A percentile compares a stretch with the other conserved stretches of the same genome.
Evolutionary conservation across 1,140 invertebrate species (phyloP).

Genomic region (Brachionus plicatilis): DNA sequence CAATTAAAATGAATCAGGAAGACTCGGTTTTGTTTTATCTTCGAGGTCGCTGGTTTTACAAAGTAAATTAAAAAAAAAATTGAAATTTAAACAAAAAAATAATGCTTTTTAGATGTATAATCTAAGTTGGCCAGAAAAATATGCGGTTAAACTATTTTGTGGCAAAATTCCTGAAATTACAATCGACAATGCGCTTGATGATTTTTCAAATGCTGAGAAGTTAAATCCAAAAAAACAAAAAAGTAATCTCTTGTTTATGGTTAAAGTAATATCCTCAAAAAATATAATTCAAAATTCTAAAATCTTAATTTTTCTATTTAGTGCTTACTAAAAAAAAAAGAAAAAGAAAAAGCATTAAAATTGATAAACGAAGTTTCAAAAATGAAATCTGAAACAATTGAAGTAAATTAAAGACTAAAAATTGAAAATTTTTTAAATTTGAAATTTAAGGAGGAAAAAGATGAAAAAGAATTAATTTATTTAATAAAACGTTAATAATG

Average conservation of each 20-base stretch:
- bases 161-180: constrained; percentile 3
- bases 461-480: neutral
- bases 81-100: neutral
- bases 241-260: neutral
- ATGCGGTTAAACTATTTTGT: neutral
- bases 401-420: neutral
- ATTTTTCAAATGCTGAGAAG: constrained; percentile 20
- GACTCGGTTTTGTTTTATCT: constrained; percentile 6
- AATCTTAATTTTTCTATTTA: neutral
- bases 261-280: neutral
- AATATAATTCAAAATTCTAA: neutral
- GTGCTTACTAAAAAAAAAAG: neutral
- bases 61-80: neutral
- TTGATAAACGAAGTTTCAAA: neutral
- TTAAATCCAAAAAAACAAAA: neutral
- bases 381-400: neutral
- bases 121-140: constrained; percentile 4
- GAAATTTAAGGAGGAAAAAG: neutral
- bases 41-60: constrained; percentile 13
- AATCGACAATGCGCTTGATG: constrained; percentile 8
- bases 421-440: neutral
- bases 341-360: neutral
- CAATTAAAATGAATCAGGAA: neutral
- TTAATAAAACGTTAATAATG: neutral
- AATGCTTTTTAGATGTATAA: neutral